phyloP scores from a whole-genome alignment of 35 echinoderm and acorn worm genomes.

The Lytechinus pictus region DNA sequence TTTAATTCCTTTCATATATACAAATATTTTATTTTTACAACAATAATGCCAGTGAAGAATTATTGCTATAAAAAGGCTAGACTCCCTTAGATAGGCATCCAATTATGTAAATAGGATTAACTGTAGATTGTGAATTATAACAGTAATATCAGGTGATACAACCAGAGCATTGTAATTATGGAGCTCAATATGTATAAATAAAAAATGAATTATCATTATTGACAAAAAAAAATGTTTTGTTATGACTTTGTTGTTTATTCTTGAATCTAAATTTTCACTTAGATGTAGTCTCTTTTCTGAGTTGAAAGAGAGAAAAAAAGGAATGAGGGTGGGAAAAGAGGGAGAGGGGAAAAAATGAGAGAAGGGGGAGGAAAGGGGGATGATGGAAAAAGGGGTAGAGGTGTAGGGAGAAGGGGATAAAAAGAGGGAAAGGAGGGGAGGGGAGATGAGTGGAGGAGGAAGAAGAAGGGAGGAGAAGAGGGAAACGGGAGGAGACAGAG shows the following conservation, averaged over 20 bases:
- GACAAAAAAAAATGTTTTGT: neutral
- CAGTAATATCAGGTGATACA: neutral
- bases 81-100: neutral
- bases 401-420: neutral
- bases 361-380: neutral
- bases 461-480: neutral
- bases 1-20: neutral
- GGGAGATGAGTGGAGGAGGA: too few relatives aligned
- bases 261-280: neutral
- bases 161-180: neutral
- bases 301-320: too few relatives aligned
- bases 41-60: neutral
- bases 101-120: neutral
- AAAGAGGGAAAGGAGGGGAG: neutral
- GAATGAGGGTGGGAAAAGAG: neutral
- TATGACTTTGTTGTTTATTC: neutral
- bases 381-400: neutral
- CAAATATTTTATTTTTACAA: neutral
- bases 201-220: neutral
- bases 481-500: neutral
- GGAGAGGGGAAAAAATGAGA: neutral
- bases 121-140: neutral
- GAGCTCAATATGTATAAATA: conserved; percentile 6
- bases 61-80: neutral
- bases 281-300: neutral